A percentile compares a stretch with the other conserved stretches of the same genome.
phyloP scores from a whole-genome alignment of 2,113 vertebrate genomes.

The Micronycteris hirsuta region DNA sequence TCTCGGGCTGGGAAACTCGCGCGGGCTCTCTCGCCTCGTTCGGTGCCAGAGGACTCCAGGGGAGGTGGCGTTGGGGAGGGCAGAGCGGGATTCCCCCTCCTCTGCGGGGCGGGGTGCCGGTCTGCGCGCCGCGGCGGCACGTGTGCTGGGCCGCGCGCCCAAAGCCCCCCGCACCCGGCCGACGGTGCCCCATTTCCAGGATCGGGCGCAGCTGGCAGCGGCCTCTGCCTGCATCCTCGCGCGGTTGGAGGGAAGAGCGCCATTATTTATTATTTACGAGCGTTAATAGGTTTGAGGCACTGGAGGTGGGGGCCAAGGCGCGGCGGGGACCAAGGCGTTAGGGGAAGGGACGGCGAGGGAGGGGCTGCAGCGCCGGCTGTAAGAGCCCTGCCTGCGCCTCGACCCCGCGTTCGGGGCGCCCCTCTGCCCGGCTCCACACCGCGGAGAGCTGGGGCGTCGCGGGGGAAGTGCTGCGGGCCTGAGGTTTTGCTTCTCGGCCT shows the following conservation, averaged over 20 bases:
- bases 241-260: slow-evolving; percentile 43
- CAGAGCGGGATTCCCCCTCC: slow-evolving; percentile 73
- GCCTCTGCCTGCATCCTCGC: slow-evolving; percentile 35
- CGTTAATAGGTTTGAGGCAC: slow-evolving; percentile 66
- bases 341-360: neutral
- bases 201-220: slow-evolving; percentile 47
- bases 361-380: neutral
- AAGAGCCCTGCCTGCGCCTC: neutral
- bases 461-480: neutral
- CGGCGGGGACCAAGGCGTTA: neutral
- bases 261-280: slow-evolving; percentile 74
- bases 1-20: slow-evolving; percentile 73
- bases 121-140: slow-evolving; percentile 55
- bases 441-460: slow-evolving; percentile 13
- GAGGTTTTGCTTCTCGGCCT: slow-evolving; percentile 14
- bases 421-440: neutral
- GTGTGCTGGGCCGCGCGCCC: slow-evolving; percentile 47
- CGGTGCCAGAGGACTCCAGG: slow-evolving; percentile 74
- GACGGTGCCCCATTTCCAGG: slow-evolving; percentile 33
- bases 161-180: slow-evolving; percentile 1
- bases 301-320: neutral
- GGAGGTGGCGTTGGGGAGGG: slow-evolving; percentile 74
- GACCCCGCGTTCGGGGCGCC: neutral
- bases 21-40: slow-evolving; percentile 68
- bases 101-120: slow-evolving; percentile 66